Conservation (phyloP, 2,888 invertebrate species). For the Pheosia tremula region DNA sequence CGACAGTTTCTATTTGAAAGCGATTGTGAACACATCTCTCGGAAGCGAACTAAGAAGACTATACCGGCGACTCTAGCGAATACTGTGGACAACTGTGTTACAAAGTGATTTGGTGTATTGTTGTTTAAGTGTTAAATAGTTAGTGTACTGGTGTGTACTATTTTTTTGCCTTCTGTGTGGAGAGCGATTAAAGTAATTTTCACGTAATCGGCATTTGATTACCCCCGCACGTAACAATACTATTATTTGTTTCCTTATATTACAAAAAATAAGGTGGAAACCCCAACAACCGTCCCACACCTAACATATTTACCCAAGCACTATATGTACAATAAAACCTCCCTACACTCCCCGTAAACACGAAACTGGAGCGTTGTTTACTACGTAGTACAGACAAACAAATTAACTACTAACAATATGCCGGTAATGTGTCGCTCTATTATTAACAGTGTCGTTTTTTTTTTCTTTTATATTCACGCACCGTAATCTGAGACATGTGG, state of each 20-base stretch:
- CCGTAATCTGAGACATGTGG: conserved; percentile 70
- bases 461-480: conserved; percentile 59
- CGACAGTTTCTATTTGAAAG: too few relatives aligned
- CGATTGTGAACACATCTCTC: too few relatives aligned
- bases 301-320: conserved; percentile 3
- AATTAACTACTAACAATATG: conserved; percentile 47
- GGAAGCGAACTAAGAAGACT: too few relatives aligned
- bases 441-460: conserved; percentile 47
- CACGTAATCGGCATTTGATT: too few relatives aligned
- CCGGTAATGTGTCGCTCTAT: conserved; percentile 29
- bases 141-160: too few relatives aligned
- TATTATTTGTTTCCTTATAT: not conserved
- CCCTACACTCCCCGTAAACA: conserved; percentile 18
- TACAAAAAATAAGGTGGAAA: conserved; percentile 15
- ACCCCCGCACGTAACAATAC: too few relatives aligned
- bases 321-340: conserved; percentile 16
- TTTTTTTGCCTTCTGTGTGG: too few relatives aligned
- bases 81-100: too few relatives aligned
- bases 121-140: too few relatives aligned
- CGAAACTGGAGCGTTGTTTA: conserved; percentile 29
- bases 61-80: too few relatives aligned
- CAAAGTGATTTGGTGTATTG: too few relatives aligned
- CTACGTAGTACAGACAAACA: conserved; percentile 40
- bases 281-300: conserved; percentile 20
- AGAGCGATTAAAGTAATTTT: too few relatives aligned